These are phyloP conservation scores for Caenorhabditis sp. DNA, from an alignment of 2,888 invertebrate species.

Conservation along the genomic window DNA sequence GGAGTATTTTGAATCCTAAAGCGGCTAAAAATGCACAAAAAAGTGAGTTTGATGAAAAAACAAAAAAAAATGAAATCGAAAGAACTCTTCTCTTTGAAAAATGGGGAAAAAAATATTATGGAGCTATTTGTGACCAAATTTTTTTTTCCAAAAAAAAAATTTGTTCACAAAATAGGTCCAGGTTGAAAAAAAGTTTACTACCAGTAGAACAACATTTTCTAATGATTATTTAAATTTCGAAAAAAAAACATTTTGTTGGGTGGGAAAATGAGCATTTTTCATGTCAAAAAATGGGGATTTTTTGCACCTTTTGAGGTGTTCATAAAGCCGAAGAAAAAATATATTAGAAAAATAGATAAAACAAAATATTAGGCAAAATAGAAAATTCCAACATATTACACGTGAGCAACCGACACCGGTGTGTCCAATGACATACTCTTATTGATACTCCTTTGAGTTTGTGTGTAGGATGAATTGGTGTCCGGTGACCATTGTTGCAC, in stretches of 20 bases:
- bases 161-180: neutral
- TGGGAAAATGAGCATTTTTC: no score
- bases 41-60: no score
- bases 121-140: neutral
- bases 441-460: constrained; percentile 54
- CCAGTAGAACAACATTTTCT: neutral
- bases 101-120: neutral
- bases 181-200: neutral
- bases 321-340: no score
- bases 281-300: no score
- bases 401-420: constrained; percentile 68
- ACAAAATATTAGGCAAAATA: neutral
- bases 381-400: constrained; percentile 34
- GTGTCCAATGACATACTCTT: constrained; percentile 69
- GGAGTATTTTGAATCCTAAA: neutral
- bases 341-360: neutral
- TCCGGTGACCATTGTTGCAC: constrained; percentile 68
- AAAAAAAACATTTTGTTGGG: no score
- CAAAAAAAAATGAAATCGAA: neutral
- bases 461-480: constrained; percentile 49
- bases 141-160: neutral
- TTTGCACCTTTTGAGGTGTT: no score
- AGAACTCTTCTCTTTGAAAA: constrained; percentile 4
- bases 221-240: no score
- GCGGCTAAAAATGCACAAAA: neutral